Percentiles rank a stretch among this genome's conserved stretches.
These are phyloP conservation scores for Phymatocera aterrima DNA, from an alignment of 2,888 invertebrate species.

Conservation along the genomic window DNA sequence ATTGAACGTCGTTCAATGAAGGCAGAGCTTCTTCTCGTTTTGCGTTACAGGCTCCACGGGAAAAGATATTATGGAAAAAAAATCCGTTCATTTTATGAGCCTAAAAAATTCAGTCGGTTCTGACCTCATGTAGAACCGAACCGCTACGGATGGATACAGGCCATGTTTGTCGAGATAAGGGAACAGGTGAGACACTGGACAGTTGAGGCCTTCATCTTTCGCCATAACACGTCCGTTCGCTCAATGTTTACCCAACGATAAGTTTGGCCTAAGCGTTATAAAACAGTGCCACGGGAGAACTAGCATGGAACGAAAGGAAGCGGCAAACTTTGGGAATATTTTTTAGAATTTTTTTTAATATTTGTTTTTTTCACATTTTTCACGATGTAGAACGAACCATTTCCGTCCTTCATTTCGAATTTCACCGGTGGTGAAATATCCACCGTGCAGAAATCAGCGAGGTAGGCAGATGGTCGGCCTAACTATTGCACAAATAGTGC, in stretches of 20 bases:
- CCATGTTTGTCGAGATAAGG: constrained; percentile 71
- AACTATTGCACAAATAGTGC: background rate
- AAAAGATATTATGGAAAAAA: background rate
- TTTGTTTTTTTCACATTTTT: background rate
- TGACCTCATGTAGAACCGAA: constrained; percentile 17
- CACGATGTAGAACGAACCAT: background rate
- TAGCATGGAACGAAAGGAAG: background rate
- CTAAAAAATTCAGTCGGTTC: constrained; percentile 26
- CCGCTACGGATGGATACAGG: constrained; percentile 60
- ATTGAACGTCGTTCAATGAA: too few relatives aligned
- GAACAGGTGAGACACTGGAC: constrained; percentile 72
- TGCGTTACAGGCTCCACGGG: background rate
- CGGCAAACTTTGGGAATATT: background rate
- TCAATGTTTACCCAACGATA: constrained; percentile 67
- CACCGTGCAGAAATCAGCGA: background rate
- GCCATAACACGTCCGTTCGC: constrained; percentile 51
- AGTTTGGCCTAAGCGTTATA: constrained; percentile 50
- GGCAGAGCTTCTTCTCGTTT: background rate
- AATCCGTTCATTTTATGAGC: constrained; percentile 29
- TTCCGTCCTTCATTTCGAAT: too few relatives aligned
- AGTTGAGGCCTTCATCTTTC: constrained; percentile 71
- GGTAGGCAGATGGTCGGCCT: constrained; percentile 29
- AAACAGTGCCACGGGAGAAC: constrained; percentile 11
- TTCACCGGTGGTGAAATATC: background rate
- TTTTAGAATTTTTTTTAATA: background rate